phyloP scores from a whole-genome alignment of 53 echinoderm and acorn worm species.

The Henricia sp. region DNA sequence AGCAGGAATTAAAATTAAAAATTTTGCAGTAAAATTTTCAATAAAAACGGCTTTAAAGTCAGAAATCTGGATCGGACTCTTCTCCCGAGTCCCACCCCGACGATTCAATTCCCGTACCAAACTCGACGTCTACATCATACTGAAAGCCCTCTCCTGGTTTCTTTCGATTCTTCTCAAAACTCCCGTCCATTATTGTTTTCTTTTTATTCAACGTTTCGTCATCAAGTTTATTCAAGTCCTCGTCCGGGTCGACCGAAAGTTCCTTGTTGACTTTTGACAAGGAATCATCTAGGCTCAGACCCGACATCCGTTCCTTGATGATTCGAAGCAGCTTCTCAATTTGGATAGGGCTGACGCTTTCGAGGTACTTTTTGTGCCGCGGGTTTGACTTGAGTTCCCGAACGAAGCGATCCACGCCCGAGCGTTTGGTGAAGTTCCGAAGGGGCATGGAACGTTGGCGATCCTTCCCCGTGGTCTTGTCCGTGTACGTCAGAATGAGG shows the following conservation, averaged over 20 bases:
- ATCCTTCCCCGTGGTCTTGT: slow-evolving; percentile 73
- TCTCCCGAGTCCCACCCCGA: slow-evolving; percentile 96
- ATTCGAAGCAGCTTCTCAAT: slow-evolving; percentile 82
- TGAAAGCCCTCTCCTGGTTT: slow-evolving; percentile 84
- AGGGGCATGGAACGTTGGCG: slow-evolving; percentile 87
- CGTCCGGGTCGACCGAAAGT: slow-evolving; percentile 72
- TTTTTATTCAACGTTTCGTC: slow-evolving; percentile 76
- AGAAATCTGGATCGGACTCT: slow-evolving; percentile 79
- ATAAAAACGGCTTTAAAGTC: no score
- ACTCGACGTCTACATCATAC: slow-evolving; percentile 94
- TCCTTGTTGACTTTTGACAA: slow-evolving; percentile 77
- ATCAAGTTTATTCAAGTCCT: slow-evolving; percentile 86
- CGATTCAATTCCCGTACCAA: slow-evolving; percentile 85
- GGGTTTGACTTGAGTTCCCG: slow-evolving; percentile 79
- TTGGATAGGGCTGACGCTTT: slow-evolving; percentile 72
- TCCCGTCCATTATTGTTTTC: slow-evolving; percentile 90
- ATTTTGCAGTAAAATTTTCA: no score
- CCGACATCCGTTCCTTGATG: slow-evolving; percentile 78
- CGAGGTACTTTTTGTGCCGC: slow-evolving; percentile 85
- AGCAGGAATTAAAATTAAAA: no score
- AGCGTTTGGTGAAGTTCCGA: slow-evolving; percentile 85
- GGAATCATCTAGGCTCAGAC: slow-evolving; percentile 78
- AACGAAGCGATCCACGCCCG: slow-evolving; percentile 67
- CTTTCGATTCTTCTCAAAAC: slow-evolving; percentile 87
- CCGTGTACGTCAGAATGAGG: slow-evolving; percentile 79